phyloP scores from a whole-genome alignment of 2,797 vertebrate genomes.

The Hephaestus fuliginosus region DNA sequence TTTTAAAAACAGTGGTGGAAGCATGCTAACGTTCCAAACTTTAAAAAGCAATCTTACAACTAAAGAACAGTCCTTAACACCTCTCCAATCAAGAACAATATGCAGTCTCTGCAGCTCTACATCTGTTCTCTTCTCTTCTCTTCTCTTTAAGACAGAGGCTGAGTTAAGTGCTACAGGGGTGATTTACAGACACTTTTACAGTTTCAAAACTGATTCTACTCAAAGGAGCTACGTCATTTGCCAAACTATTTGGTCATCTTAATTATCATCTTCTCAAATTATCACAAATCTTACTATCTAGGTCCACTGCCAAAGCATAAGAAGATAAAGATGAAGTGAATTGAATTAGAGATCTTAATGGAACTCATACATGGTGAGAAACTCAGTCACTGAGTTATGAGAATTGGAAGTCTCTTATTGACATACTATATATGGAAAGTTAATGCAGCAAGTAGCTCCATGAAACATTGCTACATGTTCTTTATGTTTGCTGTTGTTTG shows the following conservation, averaged over 20 bases:
- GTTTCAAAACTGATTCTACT: neutral
- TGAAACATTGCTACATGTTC: too few species aligned
- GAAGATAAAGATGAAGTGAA: neutral
- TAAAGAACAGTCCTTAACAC: constrained; percentile 32
- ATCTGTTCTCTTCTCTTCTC: neutral
- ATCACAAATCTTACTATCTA: neutral
- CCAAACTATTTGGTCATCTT: neutral
- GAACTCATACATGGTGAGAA: too few species aligned
- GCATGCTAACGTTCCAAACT: constrained; percentile 3
- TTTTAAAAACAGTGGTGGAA: neutral
- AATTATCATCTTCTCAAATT: neutral
- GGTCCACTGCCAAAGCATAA: neutral
- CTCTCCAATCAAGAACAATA: constrained; percentile 58
- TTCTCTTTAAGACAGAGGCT: neutral
- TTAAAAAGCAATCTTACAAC: constrained; percentile 24
- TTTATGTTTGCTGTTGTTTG: too few species aligned
- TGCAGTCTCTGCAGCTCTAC: neutral
- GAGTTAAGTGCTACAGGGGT: constrained; percentile 47
- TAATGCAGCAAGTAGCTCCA: too few species aligned
- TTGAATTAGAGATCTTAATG: too few species aligned
- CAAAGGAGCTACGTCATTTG: neutral
- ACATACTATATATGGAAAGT: too few species aligned
- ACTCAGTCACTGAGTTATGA: too few species aligned
- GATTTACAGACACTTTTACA: constrained; percentile 4
- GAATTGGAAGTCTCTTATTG: too few species aligned